Conservation (phyloP, 2,113 vertebrate genomes). For the Colinus virginianus region DNA sequence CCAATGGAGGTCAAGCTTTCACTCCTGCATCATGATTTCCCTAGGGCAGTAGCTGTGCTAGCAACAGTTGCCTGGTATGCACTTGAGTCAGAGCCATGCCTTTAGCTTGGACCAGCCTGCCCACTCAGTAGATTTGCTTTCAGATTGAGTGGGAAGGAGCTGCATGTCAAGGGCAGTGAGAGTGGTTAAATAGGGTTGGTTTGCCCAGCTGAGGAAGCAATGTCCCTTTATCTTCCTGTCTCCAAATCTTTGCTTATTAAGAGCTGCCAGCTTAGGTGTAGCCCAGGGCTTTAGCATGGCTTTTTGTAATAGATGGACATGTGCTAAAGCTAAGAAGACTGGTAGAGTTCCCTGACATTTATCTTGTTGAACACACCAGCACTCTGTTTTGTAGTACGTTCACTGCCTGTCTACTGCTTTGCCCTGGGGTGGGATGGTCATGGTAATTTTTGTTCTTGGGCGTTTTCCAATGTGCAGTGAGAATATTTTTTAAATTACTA, state of each 20-base stretch:
- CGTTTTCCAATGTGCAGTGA: background rate
- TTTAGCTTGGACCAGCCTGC: background rate
- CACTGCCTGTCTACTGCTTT: background rate
- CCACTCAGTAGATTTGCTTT: background rate
- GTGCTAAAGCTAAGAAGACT: background rate
- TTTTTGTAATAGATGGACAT: background rate
- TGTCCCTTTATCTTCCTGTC: background rate
- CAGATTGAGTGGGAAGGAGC: background rate
- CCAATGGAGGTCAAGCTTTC: background rate
- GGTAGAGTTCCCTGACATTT: background rate
- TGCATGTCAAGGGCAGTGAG: background rate
- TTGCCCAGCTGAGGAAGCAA: background rate
- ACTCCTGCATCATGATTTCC: background rate
- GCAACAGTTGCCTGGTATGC: rapidly evolving
- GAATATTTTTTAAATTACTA: background rate
- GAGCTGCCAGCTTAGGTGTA: background rate
- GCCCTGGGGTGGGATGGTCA: background rate
- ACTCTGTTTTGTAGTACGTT: background rate
- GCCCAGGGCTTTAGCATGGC: background rate
- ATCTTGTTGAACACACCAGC: background rate
- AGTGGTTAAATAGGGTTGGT: background rate
- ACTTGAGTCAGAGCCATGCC: background rate
- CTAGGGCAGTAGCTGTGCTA: background rate
- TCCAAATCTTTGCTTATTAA: background rate
- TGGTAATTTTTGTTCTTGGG: background rate